Evolutionary conservation across 2,113 vertebrate species (phyloP), one percentile per base, ranked within the genome.

Genomic region (Chaetodon auriga): DNA sequence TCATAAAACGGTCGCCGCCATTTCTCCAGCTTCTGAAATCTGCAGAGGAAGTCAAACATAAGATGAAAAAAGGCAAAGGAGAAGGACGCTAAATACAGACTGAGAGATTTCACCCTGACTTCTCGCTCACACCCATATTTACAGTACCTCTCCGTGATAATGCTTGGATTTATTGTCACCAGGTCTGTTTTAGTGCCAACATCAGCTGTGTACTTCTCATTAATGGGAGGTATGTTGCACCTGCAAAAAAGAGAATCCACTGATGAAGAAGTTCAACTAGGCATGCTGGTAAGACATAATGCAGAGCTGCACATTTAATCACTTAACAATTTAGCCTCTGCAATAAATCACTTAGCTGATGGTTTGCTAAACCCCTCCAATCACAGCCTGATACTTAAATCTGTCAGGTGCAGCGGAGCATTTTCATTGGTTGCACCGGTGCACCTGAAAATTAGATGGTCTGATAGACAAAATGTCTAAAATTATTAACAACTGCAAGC

Each of bases 101-200:
- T 21, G 43, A 63, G 36, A 63, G 18, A 43, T 48, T n/a, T 0
- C 16, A 19, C 41, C 9, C 2, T 23, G 49, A 48, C 49, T 23
- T 68, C 38, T 30, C 8, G 0, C 35, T 64, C 51, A 51, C 51
- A 66, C 15, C 21, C 9, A 25, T 81, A 38, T 75, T 62, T 60
- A 68, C 75, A 21, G 54, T 93, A 99, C 98, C 97, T 98, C 87
- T 99, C 98, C 6, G 96, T 98, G 63, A 99, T 99, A 83, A 99
- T 99, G 88, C 98, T 99, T 30, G 98, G 98, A 90, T 99, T 99
- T 89, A 99, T 97, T 3, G 98, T 99, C 92, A 99, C 98, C 0
- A 99, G 95, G 0, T 99, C 96, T 0, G 98, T 99, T 95, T 97
- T 99, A 30, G 96, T 96, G 16, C 98, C 98, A 68, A 99, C 98